phyloP scores from a whole-genome alignment of 2,113 vertebrate genomes.

The Silurus meridionalis region DNA sequence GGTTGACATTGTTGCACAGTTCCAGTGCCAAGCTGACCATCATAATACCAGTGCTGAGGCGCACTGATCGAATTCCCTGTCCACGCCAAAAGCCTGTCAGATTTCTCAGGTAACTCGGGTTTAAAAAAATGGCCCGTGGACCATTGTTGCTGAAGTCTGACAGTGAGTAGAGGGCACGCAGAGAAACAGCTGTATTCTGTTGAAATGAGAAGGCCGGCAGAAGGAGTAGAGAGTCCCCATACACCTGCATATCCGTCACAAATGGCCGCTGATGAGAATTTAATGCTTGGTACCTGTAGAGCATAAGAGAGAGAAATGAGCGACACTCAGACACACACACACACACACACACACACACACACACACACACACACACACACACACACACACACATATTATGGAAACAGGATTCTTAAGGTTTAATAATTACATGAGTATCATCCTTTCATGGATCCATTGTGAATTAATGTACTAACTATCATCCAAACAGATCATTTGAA shows the following conservation, averaged over 20 bases:
- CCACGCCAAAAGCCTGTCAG: constrained; percentile 66
- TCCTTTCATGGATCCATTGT: too few relatives aligned
- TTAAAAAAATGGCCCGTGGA: constrained; percentile 81
- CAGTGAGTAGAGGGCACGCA: constrained; percentile 81
- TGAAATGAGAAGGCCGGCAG: constrained; percentile 87
- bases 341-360: not conserved
- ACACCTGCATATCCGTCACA: constrained; percentile 75
- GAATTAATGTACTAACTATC: too few relatives aligned
- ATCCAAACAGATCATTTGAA: too few relatives aligned
- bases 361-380: not conserved
- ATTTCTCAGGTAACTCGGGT: constrained; percentile 82
- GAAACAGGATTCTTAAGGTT: too few relatives aligned
- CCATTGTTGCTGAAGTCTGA: constrained; percentile 73
- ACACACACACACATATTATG: not conserved
- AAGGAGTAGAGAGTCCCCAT: constrained; percentile 81
- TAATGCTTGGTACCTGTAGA: constrained; percentile 81
- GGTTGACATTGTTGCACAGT: constrained; percentile 81
- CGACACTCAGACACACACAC: not conserved
- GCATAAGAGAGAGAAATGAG: not conserved
- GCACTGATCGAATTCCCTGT: constrained; percentile 76
- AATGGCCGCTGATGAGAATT: constrained; percentile 77
- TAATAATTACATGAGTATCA: too few relatives aligned
- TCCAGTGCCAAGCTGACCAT: constrained; percentile 86
- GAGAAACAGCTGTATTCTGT: constrained; percentile 80
- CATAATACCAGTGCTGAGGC: constrained; percentile 88